Base-by-base conservation (phyloP, 2,888 invertebrate species). In the Cantharis lateralis region DNA sequence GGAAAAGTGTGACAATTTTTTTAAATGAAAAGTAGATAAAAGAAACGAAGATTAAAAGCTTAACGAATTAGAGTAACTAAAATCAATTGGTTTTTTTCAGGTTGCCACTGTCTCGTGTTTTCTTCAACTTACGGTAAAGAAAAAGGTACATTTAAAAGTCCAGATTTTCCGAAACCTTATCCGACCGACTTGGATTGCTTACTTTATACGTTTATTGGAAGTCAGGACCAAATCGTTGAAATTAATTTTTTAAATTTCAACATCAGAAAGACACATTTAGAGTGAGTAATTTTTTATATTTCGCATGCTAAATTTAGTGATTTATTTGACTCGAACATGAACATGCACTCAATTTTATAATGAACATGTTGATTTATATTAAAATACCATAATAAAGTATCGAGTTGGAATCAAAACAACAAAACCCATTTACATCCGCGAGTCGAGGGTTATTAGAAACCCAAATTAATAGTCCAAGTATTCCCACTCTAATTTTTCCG, bases 81-180 rank as follows among this genome's bases (percentile, higher is more conserved):
- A 74, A 62, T 74, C 69, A 69, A 74, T 74, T 74, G 69, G 20
- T 71, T 26, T 28, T 70, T 91, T 91, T 73, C 91, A 96, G 96
- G 95, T 88, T 96, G 96, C 88, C 92, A 94, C 84, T 96, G 96
- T 88, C 90, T 96, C 83, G 92, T 93, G 79, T 96, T 93, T 90
- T 94, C 95, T 84, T 94, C 93, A 81, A 93, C 94, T 79, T 94
- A 93, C 87, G 93, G 94, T 83, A 94, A 93, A 88, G 93, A 93
- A 86, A 93, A 92, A 81, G 96, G 95, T 80, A 92, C 91, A 68
- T 96, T 96, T 90, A 94, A 92, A 86, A 95, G 95, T 83, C 96
- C 96, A 15, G 94, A 95, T 89, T 95, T 93, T 88, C 96, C 96
- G 3, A 91, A 91, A 79, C 91, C 93, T 76, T 95, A 95, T 88